Base-by-base conservation (phyloP, 2,113 vertebrate species). In the Corydoras maculifer region DNA sequence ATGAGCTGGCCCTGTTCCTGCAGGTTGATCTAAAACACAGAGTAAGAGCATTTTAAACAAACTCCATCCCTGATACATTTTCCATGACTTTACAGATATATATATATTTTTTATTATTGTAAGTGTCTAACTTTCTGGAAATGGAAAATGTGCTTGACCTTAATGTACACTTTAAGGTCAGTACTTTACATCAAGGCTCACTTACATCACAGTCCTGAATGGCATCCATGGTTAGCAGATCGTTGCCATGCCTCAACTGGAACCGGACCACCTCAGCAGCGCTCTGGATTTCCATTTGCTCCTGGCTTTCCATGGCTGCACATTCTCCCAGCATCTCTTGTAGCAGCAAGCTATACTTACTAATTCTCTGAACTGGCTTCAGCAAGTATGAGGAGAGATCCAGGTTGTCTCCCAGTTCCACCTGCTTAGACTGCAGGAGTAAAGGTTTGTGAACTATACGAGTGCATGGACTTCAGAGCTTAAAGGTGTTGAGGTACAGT, bases 341-440 rank as follows among this genome's bases (percentile, higher is more conserved):
- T 49, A 91, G 86, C 75, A 91, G 83, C 48, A 91, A 79, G 72
- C 87, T 86, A 85, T 91, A 91, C 69, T 91, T 91, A 62, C 90
- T 90, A 84, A 91, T 90, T 69, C 89, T 83, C 82, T 91, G 89
- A 15, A 91, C 84, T 0, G 88, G 89, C 77, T 91, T 91, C 82
- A 91, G 81, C 72, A 90, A 78, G 73, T 90, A 90, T 0, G 89
- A 91, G 65, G 86, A 88, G 67, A 91, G 76, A 73, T 91, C 88
- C 89, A 90, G 90, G 76, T 86, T 88, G 73, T 91, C 87, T 5
- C 84, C 80, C 35, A 91, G 81, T 74, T 84, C 82, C 63, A 77
- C 67, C 82, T 91, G 88, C 72, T 89, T 91, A 76, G 87, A 70
- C 88, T 91, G 78, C 4, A 14, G 4, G 75, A 9, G 54, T 71